A percentile compares a stretch with the other conserved stretches of the same genome.
These are phyloP conservation scores for Chirona hameri DNA, from an alignment of 2,888 invertebrate genomes.

Conservation along the genomic window DNA sequence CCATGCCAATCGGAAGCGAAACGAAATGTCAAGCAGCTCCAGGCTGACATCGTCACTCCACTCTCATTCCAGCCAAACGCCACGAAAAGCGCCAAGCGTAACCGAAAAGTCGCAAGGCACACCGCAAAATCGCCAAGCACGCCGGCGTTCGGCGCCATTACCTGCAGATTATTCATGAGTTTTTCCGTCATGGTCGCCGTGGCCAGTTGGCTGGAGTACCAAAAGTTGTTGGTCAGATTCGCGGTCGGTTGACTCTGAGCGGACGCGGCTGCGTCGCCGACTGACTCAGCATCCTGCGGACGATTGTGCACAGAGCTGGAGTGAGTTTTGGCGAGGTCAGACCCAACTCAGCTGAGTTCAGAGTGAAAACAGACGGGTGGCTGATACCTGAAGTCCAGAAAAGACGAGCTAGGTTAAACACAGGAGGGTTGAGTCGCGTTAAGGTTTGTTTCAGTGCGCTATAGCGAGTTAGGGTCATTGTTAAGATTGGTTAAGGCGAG, in stretches of 20 bases:
- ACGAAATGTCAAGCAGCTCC: not conserved
- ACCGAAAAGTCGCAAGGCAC: too few species aligned
- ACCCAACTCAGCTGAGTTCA: too few species aligned
- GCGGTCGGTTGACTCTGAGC: not conserved
- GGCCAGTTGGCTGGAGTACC: slow-evolving; percentile 25
- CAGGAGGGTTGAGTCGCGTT: too few species aligned
- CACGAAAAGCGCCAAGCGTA: not conserved
- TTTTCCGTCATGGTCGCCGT: slow-evolving; percentile 9
- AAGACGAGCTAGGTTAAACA: too few species aligned
- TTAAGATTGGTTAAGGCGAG: too few species aligned
- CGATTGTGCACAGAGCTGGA: not conserved
- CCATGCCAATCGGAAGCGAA: not conserved
- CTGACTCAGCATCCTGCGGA: not conserved
- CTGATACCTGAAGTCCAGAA: too few species aligned
- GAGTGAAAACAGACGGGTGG: too few species aligned
- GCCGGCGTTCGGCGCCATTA: not conserved
- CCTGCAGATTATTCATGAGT: slow-evolving; percentile 23
- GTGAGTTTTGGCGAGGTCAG: too few species aligned
- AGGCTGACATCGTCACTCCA: not conserved
- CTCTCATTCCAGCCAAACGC: not conserved
- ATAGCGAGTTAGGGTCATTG: too few species aligned
- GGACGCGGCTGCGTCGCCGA: not conserved
- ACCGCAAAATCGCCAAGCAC: not conserved
- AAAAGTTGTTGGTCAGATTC: not conserved
- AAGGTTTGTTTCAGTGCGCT: too few species aligned